Evolutionary conservation across 1,140 invertebrate species (phyloP), one percentile per base, ranked within the genome.

Genomic region (Drosophila pachea): DNA sequence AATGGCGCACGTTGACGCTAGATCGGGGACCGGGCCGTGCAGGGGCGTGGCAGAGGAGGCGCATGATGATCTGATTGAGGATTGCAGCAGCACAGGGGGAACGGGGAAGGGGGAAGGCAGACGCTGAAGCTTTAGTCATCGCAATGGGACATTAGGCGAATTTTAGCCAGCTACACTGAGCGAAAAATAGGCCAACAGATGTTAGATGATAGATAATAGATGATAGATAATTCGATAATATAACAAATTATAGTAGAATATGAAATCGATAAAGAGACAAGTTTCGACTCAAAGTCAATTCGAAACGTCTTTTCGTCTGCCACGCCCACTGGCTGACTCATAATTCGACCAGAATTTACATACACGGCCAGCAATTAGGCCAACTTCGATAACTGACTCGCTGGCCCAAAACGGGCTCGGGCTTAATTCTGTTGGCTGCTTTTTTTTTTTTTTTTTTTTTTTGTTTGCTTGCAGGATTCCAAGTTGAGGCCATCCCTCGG

Each of bases 1-100:
- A 87, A 87, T 83, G 76, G 73, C 73, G 65, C 70, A 79, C 61
- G 79, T 81, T 79, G 76, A 73, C 76, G 76, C 76, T 65, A 55
- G 22, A 8, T 2, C 14, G 16, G 42, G 12, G 5, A 7, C 0
- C 2, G 16, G 45, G 7, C 4, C 4, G 47, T 0, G 43, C 2
- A 16, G 33, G 4, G 47, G 53, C 52, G 52, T 16, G 4, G 45
- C 12, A 6, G 8, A 40, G 16, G 58, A 4, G n/a, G 35, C 54
- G 31, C 40, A 43, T n/a, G 40, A n/a, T 14, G 33, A 22, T 14
- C 11, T 29, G 47, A 4, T 16, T 50, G n/a, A 31, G 70, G n/a
- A n/a, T n/a, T n/a, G n/a, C n/a, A n/a, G n/a, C n/a, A n/a, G n/a
- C n/a, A n/a, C n/a, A n/a, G 70, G 53, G 12, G 64, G 32, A 16